Evolutionary conservation across 1,140 invertebrate genomes (phyloP), one percentile per base, ranked within the genome.

Genomic region (Dendrolimus kikuchii): DNA sequence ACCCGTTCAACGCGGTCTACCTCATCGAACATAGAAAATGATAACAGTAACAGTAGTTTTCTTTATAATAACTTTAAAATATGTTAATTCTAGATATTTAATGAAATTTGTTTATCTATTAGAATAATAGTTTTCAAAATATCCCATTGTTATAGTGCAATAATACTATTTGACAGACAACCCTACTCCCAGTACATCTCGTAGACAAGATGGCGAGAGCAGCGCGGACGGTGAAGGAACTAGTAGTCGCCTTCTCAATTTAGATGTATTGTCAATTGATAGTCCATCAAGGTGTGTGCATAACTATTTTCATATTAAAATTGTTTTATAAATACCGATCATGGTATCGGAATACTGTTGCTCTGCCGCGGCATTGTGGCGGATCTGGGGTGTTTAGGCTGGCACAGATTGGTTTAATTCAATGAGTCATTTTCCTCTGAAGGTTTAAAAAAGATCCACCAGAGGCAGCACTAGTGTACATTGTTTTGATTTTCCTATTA

Each of bases 231-330:
- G 60, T 9, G 78, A 77, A 50, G 60, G 50, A 7, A 64, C 40
- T 42, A 74, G 69, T 53, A 75, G 72, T 59, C 68, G 80, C 5
- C 58, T 85, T 7, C 56, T 81, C 4, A 81, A 81, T 62, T 72
- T 85, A 38, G 80, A 81, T 41, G 74, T 74, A 38, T 59, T 85
- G 45, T 74, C 80, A 37, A 71, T 85, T 55, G 66, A 80, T 48
- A 72, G 66, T 40, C 62, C 72, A 8, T 49, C 62, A 3, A 72
- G 72, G 77, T 82, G 67, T 7, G 41, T 53, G 49, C 49, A 45
- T 9, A 7, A 46, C 42, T 37, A 45, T 8, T 45, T 45, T 45
- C 8, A 10, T 45, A 45, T 9, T 45, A 23, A 23, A 23, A 23
- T 3, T 23, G 23, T 23, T 23, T 23, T 23, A n/a, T n/a, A 23